Conservation (phyloP, 2,888 invertebrate genomes). For the Serripes groenlandicus region DNA sequence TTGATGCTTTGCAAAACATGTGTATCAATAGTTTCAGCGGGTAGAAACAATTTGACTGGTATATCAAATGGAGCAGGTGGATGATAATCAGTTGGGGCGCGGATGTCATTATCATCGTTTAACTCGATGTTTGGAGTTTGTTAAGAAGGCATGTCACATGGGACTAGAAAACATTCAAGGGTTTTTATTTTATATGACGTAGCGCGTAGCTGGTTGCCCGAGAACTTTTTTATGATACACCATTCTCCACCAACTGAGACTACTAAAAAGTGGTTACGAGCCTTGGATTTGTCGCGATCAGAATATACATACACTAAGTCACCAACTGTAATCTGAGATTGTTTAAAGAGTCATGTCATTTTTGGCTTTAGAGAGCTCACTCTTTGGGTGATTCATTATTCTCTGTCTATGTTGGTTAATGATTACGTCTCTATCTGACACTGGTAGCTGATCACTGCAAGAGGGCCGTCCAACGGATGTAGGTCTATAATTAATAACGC, state of each 20-base stretch:
- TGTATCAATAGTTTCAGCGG: too few species aligned
- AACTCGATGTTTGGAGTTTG: too few species aligned
- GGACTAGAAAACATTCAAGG: conserved; percentile 17
- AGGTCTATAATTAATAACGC: too few species aligned
- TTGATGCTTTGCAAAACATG: too few species aligned
- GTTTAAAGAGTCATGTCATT: too few species aligned
- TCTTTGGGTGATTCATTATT: conserved; percentile 3
- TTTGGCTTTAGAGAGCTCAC: conserved; percentile 15
- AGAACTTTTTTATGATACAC: conserved; percentile 28
- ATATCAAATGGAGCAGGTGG: too few species aligned
- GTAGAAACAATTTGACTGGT: too few species aligned
- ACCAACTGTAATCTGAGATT: conserved; percentile 8
- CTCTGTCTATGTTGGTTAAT: conserved; percentile 12
- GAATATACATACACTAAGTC: conserved; percentile 26
- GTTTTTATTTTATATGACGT: conserved; percentile 22
- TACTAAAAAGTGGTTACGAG: conserved; percentile 21
- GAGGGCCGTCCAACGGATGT: too few species aligned
- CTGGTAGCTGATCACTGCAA: conserved; percentile 32
- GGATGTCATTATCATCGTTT: too few species aligned
- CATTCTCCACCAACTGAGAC: conserved; percentile 28
- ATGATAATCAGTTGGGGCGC: too few species aligned
- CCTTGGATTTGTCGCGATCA: conserved; percentile 14
- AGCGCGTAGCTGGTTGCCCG: conserved; percentile 22
- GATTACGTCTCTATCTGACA: conserved; percentile 18
- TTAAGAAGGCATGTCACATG: too few species aligned